Percentiles rank a stretch among this genome's conserved stretches.
phyloP scores from a whole-genome alignment of 1,140 invertebrate genomes.

The Zaprionus davidi region DNA sequence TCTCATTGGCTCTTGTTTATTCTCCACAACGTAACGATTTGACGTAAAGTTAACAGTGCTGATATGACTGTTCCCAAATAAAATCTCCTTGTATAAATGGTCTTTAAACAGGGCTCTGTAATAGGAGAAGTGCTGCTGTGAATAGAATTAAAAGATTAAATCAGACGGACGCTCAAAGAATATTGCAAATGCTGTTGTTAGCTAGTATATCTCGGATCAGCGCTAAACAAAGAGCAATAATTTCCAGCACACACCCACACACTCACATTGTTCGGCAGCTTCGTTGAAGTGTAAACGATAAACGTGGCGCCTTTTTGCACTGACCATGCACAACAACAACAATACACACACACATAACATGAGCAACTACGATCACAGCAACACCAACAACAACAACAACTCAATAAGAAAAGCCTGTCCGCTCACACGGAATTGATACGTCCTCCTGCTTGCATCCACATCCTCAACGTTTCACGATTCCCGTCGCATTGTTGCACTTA shows the following conservation, averaged over 20 bases:
- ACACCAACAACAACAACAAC: slow-evolving; percentile 52
- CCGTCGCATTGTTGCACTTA: slow-evolving; percentile 71
- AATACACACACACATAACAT: not conserved
- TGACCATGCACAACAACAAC: slow-evolving; percentile 38
- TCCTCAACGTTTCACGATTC: not conserved
- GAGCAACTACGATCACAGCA: slow-evolving; percentile 7
- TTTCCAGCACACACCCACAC: not conserved
- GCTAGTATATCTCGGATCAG: not conserved
- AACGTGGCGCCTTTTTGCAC: slow-evolving; percentile 39
- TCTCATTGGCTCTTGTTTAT: too few relatives aligned
- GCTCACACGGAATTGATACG: slow-evolving; percentile 79
- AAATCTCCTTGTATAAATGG: too few relatives aligned
- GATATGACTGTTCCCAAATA: too few relatives aligned
- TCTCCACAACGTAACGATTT: too few relatives aligned
- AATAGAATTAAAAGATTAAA: not conserved
- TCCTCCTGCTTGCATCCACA: slow-evolving; percentile 44
- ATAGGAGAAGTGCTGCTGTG: not conserved
- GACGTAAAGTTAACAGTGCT: too few relatives aligned
- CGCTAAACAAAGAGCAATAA: slow-evolving; percentile 17
- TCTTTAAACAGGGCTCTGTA: not conserved
- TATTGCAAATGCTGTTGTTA: not conserved
- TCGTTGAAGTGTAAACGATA: slow-evolving; percentile 70
- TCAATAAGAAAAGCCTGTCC: slow-evolving; percentile 59
- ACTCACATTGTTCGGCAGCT: slow-evolving; percentile 25
- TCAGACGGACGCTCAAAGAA: not conserved